Conservation (phyloP, 2,113 vertebrate genomes). For the Seriola dumerili region DNA sequence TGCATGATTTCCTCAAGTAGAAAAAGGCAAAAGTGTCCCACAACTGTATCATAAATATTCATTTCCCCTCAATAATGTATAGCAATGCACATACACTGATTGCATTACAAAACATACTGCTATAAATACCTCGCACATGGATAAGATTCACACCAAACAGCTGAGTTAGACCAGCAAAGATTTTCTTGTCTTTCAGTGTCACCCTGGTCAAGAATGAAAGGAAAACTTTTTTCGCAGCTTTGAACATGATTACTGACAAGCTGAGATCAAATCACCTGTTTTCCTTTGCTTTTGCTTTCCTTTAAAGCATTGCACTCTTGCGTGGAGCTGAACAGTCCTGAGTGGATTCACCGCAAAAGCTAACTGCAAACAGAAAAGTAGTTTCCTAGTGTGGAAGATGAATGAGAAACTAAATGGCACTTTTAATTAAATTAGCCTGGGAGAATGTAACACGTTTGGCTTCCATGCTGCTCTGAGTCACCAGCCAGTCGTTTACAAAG, state of each 20-base stretch:
- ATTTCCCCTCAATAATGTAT: conserved; percentile 54
- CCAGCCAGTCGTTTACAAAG: background rate
- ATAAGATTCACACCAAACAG: background rate
- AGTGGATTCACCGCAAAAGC: conserved; percentile 26
- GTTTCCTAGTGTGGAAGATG: conserved; percentile 26
- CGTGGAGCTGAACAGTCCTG: background rate
- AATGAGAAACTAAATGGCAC: conserved; percentile 39
- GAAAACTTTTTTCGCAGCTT: background rate
- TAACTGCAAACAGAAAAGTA: conserved; percentile 2
- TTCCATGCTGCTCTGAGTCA: conserved; percentile 35
- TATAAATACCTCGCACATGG: conserved; percentile 28
- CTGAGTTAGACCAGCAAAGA: background rate
- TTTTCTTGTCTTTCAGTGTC: background rate
- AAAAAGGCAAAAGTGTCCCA: conserved; percentile 49
- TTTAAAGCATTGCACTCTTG: background rate
- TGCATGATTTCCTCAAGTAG: conserved; percentile 28
- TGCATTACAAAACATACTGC: conserved; percentile 44
- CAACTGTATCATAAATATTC: conserved; percentile 58
- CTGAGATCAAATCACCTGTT: background rate
- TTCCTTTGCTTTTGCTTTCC: background rate
- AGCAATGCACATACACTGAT: conserved; percentile 48
- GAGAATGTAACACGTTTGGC: conserved; percentile 35
- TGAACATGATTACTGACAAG: background rate
- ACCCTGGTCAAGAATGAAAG: background rate
- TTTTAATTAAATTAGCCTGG: conserved; percentile 43